Conservation (phyloP, 2,888 invertebrate species). For the Therioaphis trifolii region DNA sequence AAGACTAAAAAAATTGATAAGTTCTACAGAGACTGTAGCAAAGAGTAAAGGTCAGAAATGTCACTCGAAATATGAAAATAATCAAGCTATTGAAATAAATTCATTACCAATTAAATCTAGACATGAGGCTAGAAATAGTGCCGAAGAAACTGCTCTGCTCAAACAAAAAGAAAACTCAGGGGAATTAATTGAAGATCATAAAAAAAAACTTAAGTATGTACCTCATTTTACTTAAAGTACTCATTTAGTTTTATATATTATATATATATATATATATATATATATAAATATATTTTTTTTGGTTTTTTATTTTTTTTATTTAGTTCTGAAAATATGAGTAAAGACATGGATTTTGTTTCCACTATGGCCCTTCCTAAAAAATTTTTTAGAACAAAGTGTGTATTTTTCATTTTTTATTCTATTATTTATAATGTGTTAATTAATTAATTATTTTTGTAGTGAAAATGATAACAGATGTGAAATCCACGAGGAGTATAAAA, state of each 20-base stretch:
- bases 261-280: background rate
- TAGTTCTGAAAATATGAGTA: slow-evolving; percentile 35
- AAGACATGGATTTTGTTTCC: slow-evolving; percentile 21
- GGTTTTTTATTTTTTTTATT: slow-evolving; percentile 28
- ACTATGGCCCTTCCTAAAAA: slow-evolving; percentile 53
- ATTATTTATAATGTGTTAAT: slow-evolving; percentile 3
- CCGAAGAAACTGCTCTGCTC: slow-evolving; percentile 14
- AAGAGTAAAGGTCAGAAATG: slow-evolving; percentile 45
- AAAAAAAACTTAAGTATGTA: slow-evolving; percentile 43
- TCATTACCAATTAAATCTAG: slow-evolving; percentile 49
- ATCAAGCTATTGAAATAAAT: slow-evolving; percentile 13
- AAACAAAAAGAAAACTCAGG: slow-evolving; percentile 42
- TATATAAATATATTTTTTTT: too few species aligned
- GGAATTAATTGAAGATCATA: slow-evolving; percentile 25
- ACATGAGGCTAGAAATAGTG: slow-evolving; percentile 55
- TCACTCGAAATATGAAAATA: slow-evolving; percentile 31
- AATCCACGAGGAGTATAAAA: slow-evolving; percentile 32
- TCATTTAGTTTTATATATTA: too few species aligned
- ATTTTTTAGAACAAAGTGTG: slow-evolving; percentile 46
- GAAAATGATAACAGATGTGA: slow-evolving; percentile 39
- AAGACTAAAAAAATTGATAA: slow-evolving; percentile 47
- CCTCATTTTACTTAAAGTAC: background rate
- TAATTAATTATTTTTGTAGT: slow-evolving; percentile 6
- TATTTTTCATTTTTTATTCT: background rate
- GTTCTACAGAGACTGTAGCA: background rate